phyloP scores from a whole-genome alignment of 2,888 invertebrate species.

The Troides aeacus region DNA sequence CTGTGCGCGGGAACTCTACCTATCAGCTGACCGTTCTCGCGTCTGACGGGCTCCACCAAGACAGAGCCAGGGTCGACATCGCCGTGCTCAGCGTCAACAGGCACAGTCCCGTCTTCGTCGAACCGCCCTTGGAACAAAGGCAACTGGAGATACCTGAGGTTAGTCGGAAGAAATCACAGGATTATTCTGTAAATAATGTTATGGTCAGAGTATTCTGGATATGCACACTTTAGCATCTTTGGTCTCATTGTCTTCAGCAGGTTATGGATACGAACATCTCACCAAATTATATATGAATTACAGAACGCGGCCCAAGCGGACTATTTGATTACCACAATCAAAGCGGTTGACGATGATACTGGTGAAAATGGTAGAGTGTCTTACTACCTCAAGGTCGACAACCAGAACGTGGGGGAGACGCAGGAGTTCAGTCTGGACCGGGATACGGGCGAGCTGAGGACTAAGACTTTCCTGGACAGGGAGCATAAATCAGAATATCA shows the following conservation, averaged over 20 bases:
- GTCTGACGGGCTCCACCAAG: constrained; percentile 85
- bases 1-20: constrained; percentile 82
- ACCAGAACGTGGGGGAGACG: constrained; percentile 88
- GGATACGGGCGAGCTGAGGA: constrained; percentile 88
- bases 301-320: constrained; percentile 87
- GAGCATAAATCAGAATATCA: constrained; percentile 80
- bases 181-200: too few species aligned
- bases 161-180: constrained; percentile 29
- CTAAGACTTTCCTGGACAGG: constrained; percentile 88
- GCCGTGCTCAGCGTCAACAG: constrained; percentile 89
- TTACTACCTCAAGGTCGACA: constrained; percentile 89
- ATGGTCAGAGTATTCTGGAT: background rate
- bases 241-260: too few species aligned
- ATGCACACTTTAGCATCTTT: background rate
- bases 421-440: constrained; percentile 89
- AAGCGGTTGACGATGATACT: constrained; percentile 89
- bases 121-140: constrained; percentile 86
- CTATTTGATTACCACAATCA: constrained; percentile 88
- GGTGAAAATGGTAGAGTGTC: constrained; percentile 92
- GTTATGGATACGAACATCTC: too few species aligned
- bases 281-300: constrained; percentile 32
- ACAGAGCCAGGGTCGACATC: constrained; percentile 86
- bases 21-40: constrained; percentile 85
- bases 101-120: constrained; percentile 88
- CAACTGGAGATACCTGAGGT: constrained; percentile 91